Evolutionary conservation across 2,113 vertebrate genomes (phyloP).

Genomic region (Amblyopsis rosae): DNA sequence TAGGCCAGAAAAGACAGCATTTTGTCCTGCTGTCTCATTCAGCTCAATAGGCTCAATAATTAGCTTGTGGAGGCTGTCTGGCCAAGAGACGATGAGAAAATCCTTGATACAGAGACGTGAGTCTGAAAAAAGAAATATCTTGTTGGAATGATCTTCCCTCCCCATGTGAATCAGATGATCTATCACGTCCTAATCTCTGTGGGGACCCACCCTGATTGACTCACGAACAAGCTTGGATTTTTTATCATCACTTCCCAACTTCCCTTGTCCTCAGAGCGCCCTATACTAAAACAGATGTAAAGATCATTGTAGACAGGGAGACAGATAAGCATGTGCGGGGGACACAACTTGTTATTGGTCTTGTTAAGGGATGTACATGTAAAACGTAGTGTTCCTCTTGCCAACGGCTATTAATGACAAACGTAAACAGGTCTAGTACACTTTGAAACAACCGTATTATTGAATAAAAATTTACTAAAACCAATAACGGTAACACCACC

Average conservation of each 20-base stretch:
- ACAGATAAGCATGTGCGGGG: background rate
- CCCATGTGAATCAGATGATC: constrained; percentile 9
- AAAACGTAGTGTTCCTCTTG: background rate
- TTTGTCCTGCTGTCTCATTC: constrained; percentile 41
- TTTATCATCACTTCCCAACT: constrained; percentile 19
- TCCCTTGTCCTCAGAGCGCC: background rate
- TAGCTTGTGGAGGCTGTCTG: constrained; percentile 30
- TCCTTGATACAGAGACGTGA: constrained; percentile 51
- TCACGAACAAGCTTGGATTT: constrained; percentile 18
- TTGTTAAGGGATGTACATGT: background rate
- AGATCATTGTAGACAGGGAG: background rate
- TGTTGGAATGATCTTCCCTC: constrained; percentile 35
- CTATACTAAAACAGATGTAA: constrained; percentile 2
- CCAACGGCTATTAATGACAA: too few relatives aligned
- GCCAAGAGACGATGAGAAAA: constrained; percentile 31
- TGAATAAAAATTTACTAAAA: too few relatives aligned
- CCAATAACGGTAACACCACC: too few relatives aligned
- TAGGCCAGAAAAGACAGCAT: constrained; percentile 39
- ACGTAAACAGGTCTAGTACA: too few relatives aligned
- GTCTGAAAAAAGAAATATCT: constrained; percentile 52
- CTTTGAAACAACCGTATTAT: too few relatives aligned
- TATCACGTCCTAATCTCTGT: constrained; percentile 5
- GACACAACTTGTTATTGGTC: background rate
- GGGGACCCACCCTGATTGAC: constrained; percentile 24
- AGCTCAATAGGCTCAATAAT: constrained; percentile 54